These are phyloP conservation scores for Erythrocercus mccallii DNA, from an alignment of 2,113 vertebrate genomes.

Conservation along the genomic window DNA sequence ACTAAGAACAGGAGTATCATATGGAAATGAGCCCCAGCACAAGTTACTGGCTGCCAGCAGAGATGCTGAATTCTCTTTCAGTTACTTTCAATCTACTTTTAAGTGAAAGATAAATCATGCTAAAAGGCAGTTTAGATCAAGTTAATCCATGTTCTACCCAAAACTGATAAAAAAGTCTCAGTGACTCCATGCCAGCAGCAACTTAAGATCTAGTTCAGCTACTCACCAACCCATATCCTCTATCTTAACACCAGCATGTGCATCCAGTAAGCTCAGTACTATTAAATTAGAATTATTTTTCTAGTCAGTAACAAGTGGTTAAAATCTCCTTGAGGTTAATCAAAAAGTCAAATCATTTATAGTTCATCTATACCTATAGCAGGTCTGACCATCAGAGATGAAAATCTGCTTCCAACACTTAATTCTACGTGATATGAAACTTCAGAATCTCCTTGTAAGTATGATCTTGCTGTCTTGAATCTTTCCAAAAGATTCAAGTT, in stretches of 20 bases:
- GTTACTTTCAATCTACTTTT: neutral
- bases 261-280: neutral
- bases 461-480: neutral
- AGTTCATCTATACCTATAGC: neutral
- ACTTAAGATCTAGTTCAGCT: neutral
- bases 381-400: neutral
- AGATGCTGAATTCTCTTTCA: neutral
- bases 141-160: neutral
- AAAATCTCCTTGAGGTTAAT: neutral
- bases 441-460: neutral
- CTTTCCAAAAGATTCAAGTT: neutral
- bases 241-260: accelerated
- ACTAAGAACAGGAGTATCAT: neutral
- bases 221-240: neutral
- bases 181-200: neutral
- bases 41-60: neutral
- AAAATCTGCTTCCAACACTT: neutral
- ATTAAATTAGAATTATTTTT: neutral
- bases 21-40: neutral
- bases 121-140: neutral
- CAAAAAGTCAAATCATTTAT: neutral
- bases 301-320: neutral
- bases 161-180: neutral
- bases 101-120: neutral
- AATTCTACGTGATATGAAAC: accelerated